Base-by-base conservation (phyloP, 2,888 invertebrate genomes). In the Metopia argyrocephala region DNA sequence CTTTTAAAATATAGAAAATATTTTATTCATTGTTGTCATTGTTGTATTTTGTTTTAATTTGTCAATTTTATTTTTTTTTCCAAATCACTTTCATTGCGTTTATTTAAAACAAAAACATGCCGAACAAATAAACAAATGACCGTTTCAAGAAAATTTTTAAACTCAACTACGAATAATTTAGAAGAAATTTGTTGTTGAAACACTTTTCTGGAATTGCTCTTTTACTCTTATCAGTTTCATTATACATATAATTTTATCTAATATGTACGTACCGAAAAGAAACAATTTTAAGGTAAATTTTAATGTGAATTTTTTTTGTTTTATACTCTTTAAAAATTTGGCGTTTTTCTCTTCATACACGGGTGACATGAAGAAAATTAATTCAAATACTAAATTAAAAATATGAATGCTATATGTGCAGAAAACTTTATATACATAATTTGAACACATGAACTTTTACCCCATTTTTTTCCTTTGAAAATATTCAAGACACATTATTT, bases 41-140 rank as follows among this genome's bases (percentile, higher is more conserved):
- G 25, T 46, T 27, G 31, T 45, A 12, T 15, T 28, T 31, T 31
- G 21, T 46, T 65, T 15, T 27, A 62, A 76, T n/a, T 61, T 74
- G 66, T 59, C 64, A 73, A 27, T 68, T 68, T 9, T 68, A 52
- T 73, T 28, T n/a, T n/a, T n/a, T n/a, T 62, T 62, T 66, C 21
- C 66, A 70, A 73, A 69, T 74, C 62, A 52, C 71, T 48, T 71
- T 68, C 50, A 20, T 59, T 59, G 27, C 38, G 45, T 25, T 9
- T 59, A 15, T 38, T 9, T 18, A 48, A 21, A 15, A 66, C 27
- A 66, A 75, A 38, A 62, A 69, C 62, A 76, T 69, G 62, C 76
- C 69, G 76, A 69, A 69, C 27, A 15, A 56, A 31, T 64, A 38
- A 28, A 38, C 46, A n/a, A 15, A n/a, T 48, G 48, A 62, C 76